Evolutionary conservation across 2,113 vertebrate species (phyloP).

Genomic region (Crotophaga sulcirostris): DNA sequence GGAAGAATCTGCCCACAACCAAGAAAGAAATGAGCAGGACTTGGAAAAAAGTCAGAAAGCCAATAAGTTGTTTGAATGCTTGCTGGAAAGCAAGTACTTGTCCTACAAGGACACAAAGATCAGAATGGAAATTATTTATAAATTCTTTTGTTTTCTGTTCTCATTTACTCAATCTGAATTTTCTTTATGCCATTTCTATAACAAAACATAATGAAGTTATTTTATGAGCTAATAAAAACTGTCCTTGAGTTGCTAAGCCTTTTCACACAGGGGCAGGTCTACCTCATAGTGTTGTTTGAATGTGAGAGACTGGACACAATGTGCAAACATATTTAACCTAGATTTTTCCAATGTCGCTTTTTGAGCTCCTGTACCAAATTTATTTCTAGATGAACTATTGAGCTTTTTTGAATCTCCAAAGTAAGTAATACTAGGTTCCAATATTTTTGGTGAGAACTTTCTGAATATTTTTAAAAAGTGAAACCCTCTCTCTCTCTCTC

Average conservation of each 20-base stretch:
- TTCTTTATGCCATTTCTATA: not conserved
- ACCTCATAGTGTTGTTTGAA: not conserved
- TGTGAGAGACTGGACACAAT: not conserved
- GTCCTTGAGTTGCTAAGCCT: not conserved
- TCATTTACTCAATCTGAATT: not conserved
- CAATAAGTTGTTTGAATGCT: not conserved
- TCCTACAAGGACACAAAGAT: not conserved
- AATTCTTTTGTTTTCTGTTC: slow-evolving; percentile 3
- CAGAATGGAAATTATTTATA: slow-evolving; percentile 10
- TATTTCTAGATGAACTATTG: not conserved
- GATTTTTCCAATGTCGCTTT: not conserved
- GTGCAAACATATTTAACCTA: not conserved
- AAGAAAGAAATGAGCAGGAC: not conserved
- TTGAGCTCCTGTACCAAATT: not conserved
- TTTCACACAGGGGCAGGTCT: not conserved
- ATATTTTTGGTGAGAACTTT: not conserved
- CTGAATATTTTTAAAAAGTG: not conserved
- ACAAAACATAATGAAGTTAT: slow-evolving; percentile 33
- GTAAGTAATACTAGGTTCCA: not conserved
- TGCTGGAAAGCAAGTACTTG: not conserved
- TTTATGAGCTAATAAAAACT: slow-evolving; percentile 27
- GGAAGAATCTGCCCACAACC: not conserved
- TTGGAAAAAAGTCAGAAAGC: not conserved
- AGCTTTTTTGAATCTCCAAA: not conserved
- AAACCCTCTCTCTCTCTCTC: not conserved